Conservation (phyloP, 2,113 vertebrate species). For the Perognathus longimembris region DNA sequence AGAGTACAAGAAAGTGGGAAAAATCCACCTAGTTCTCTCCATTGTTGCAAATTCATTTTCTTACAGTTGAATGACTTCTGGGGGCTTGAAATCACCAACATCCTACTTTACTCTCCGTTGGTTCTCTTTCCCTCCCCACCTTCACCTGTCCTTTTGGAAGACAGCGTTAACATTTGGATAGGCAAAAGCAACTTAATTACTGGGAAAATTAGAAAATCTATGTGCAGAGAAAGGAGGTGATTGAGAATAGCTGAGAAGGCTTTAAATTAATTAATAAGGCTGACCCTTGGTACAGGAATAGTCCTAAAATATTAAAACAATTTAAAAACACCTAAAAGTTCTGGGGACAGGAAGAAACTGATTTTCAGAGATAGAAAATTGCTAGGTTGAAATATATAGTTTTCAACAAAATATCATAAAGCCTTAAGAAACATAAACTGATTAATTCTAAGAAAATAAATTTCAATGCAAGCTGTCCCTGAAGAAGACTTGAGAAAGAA, state of each 20-base stretch:
- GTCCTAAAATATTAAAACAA: too few species aligned
- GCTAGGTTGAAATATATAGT: not conserved
- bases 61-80: not conserved
- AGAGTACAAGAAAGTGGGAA: not conserved
- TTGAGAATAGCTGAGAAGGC: not conserved
- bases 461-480: not conserved
- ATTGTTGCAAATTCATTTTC: not conserved
- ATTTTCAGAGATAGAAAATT: not conserved
- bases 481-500: not conserved
- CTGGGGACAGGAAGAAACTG: not conserved
- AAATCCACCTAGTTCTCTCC: accelerated
- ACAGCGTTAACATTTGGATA: not conserved
- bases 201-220: not conserved
- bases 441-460: not conserved
- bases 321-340: too few species aligned
- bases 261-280: not conserved
- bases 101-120: not conserved
- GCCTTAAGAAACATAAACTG: not conserved
- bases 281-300: not conserved
- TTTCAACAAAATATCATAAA: not conserved
- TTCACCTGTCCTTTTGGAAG: not conserved
- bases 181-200: not conserved
- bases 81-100: not conserved
- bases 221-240: not conserved
- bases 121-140: not conserved